Percentiles rank a stretch among this genome's conserved stretches.
Conservation (phyloP, 2,888 invertebrate genomes). For the Ophion costatus region DNA sequence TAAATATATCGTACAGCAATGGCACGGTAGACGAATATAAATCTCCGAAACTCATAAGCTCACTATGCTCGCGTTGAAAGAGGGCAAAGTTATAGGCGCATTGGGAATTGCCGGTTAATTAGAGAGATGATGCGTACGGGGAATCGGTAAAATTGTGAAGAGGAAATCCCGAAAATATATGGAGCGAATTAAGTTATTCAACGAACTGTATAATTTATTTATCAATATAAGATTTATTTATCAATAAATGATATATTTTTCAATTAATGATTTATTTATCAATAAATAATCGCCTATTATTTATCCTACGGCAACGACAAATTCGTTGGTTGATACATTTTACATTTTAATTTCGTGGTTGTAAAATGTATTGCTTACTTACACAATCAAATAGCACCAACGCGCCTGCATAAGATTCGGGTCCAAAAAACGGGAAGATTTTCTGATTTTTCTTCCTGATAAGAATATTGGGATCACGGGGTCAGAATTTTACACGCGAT, state of each 20-base stretch:
- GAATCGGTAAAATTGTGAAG: slow-evolving; percentile 49
- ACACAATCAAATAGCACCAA: no score
- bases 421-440: no score
- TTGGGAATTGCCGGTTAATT: slow-evolving; percentile 84
- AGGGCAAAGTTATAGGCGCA: slow-evolving; percentile 83
- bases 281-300: not conserved
- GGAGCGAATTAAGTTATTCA: slow-evolving; percentile 2
- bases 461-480: no score
- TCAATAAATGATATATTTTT: not conserved
- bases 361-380: no score
- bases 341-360: no score
- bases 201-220: not conserved
- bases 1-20: slow-evolving; percentile 38
- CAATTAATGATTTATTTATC: not conserved
- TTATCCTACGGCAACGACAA: no score
- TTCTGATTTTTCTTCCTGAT: no score
- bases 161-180: slow-evolving; percentile 30
- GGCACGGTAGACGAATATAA: slow-evolving; percentile 17
- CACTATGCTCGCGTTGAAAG: slow-evolving; percentile 81
- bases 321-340: no score
- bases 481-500: not conserved
- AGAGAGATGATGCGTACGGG: slow-evolving; percentile 82
- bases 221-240: not conserved
- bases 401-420: no score
- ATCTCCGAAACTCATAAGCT: slow-evolving; percentile 76